Evolutionary conservation across 1,140 invertebrate species (phyloP).

Genomic region (Philaenus spumarius): DNA sequence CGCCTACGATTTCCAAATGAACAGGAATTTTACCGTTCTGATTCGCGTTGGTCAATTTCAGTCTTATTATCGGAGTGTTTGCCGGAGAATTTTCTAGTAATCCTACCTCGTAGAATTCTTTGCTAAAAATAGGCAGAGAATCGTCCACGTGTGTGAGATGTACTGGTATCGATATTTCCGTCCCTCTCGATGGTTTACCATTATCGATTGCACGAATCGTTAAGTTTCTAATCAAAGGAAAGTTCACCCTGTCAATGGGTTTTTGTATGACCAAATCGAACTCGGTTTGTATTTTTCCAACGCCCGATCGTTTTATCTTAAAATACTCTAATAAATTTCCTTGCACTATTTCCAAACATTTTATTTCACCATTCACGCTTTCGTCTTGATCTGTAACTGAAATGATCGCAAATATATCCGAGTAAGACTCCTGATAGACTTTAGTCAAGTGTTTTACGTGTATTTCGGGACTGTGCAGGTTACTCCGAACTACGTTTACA

Average conservation of each 20-base stretch:
- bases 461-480: slow-evolving; percentile 78
- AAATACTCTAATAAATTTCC: slow-evolving; percentile 84
- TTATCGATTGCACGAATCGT: slow-evolving; percentile 76
- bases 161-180: slow-evolving; percentile 69
- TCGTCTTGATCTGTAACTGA: slow-evolving; percentile 72
- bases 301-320: slow-evolving; percentile 52
- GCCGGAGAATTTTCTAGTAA: slow-evolving; percentile 81
- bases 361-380: slow-evolving; percentile 75
- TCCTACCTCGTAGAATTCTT: slow-evolving; percentile 77
- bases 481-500: slow-evolving; percentile 74
- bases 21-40: slow-evolving; percentile 73
- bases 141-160: slow-evolving; percentile 71
- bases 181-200: slow-evolving; percentile 65
- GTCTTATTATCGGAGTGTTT: slow-evolving; percentile 77
- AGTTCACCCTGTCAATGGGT: slow-evolving; percentile 63
- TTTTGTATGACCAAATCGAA: slow-evolving; percentile 68
- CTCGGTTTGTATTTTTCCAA: slow-evolving; percentile 39
- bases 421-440: slow-evolving; percentile 72
- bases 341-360: slow-evolving; percentile 70
- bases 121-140: slow-evolving; percentile 78
- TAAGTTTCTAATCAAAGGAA: slow-evolving; percentile 73
- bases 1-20: slow-evolving; percentile 80
- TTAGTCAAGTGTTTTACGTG: slow-evolving; percentile 66
- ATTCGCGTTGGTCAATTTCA: slow-evolving; percentile 79
- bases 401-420: slow-evolving; percentile 84